Evolutionary conservation across 2,888 invertebrate species (phyloP), one percentile per base, ranked within the genome.

Genomic region (Cryptosula pallasiana): DNA sequence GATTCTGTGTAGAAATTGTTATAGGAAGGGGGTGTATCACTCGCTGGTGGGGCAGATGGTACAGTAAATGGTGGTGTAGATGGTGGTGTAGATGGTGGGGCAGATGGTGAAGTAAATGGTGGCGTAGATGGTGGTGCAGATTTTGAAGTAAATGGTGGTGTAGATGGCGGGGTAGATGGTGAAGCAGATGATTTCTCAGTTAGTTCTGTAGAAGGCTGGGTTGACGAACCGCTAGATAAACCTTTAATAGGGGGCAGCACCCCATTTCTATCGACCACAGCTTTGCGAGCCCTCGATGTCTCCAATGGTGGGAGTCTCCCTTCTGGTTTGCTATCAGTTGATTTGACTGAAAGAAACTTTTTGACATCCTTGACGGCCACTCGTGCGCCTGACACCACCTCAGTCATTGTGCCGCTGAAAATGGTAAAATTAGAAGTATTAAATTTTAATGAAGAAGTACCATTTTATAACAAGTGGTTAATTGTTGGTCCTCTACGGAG

Each of bases 281-380:
- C n/a, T n/a, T n/a, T n/a, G n/a, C n/a, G n/a, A n/a, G n/a, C n/a
- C n/a, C n/a, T n/a, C n/a, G n/a, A n/a, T n/a, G 9, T 20, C 20
- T 45, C 9, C 45, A 45, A 5, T 45, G 45, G 45, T 20, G 5
- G 9, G 45, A 45, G 63, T 29, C 9, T 27, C n/a, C 9, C 5
- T 13, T 5, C 16, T 27, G 63, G 32, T 5, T 27, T 27, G 32
- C 29, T 63, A 2, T 63, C 63, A 13, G 63, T 25, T 5, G 25
- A 29, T n/a, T 63, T 63, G 2, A 63, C 63, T n/a, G 63, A 63
- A 63, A 63, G 9, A 63, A 29, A 63, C 25, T 25, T 5, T 34
- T 63, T 63, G 9, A 63, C 27, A 32, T 63, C 63, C 27, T 63
- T 63, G 5, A 63, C 29, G 32, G 63, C 45, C 45, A 45, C 5